Percentiles rank a stretch among this genome's conserved stretches.
These are phyloP conservation scores for Nyleta sp. DNA, from an alignment of 2,888 invertebrate genomes.

Conservation along the genomic window DNA sequence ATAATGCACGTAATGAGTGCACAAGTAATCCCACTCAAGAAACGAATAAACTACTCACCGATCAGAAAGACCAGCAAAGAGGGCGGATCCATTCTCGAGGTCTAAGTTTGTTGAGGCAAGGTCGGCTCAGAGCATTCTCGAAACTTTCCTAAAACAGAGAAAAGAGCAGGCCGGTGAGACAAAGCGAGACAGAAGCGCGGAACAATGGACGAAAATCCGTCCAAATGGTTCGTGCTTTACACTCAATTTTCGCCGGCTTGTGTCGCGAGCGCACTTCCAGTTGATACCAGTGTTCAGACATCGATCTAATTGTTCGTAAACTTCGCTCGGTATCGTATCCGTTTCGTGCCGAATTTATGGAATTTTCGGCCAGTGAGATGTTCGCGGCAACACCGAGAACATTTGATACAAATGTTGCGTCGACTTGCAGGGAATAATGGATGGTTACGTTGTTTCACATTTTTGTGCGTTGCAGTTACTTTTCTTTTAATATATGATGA, in stretches of 20 bases:
- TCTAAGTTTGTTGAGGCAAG: constrained; percentile 71
- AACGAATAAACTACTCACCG: constrained; percentile 72
- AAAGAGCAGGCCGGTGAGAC: constrained; percentile 47
- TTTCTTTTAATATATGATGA: no score
- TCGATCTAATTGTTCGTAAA: constrained; percentile 56
- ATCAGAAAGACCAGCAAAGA: constrained; percentile 77
- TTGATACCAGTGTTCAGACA: constrained; percentile 46
- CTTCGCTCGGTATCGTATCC: constrained; percentile 22
- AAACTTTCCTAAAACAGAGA: constrained; percentile 74
- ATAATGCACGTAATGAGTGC: not conserved
- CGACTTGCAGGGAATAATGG: no score
- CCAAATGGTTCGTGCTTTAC: constrained; percentile 51
- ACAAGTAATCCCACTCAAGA: constrained; percentile 8
- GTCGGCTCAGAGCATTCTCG: constrained; percentile 78
- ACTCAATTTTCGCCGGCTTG: constrained; percentile 41
- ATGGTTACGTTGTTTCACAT: no score
- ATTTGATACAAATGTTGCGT: no score
- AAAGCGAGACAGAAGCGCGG: constrained; percentile 33
- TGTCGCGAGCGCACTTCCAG: constrained; percentile 33
- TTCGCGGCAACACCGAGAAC: no score
- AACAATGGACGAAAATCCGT: constrained; percentile 49
- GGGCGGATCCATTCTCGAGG: constrained; percentile 79
- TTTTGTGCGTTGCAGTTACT: no score
- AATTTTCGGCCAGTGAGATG: constrained; percentile 10
- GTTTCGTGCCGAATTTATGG: constrained; percentile 23